phyloP scores from a whole-genome alignment of 2,797 vertebrate genomes.

The Macropodus opercularis region DNA sequence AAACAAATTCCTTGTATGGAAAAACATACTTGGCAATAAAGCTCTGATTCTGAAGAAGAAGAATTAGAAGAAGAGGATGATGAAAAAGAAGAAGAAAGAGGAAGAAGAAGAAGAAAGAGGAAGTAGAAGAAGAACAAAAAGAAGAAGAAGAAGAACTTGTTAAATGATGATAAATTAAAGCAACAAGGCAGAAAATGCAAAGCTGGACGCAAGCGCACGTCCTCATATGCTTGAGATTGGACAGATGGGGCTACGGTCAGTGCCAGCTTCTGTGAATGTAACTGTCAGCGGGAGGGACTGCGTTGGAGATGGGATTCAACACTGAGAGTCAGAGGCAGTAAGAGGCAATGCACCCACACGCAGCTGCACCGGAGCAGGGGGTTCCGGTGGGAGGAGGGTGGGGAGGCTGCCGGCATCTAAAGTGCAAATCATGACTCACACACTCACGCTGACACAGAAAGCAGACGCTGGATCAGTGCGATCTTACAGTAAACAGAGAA shows the following conservation, averaged over 20 bases:
- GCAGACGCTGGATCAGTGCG: conserved; percentile 40
- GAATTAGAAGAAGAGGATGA: too few relatives aligned
- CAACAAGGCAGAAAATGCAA: not conserved
- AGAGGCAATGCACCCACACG: conserved; percentile 23
- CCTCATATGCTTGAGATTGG: conserved; percentile 25
- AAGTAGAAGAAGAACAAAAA: not conserved
- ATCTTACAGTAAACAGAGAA: conserved; percentile 35
- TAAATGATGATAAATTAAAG: not conserved
- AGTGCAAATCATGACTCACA: conserved; percentile 15
- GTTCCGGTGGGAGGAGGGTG: not conserved
- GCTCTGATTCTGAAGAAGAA: too few relatives aligned
- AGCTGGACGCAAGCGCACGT: conserved; percentile 8
- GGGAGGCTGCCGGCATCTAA: conserved; percentile 12
- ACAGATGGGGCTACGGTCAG: conserved; percentile 39
- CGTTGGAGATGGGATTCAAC: conserved; percentile 18
- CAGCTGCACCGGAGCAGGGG: conserved; percentile 2
- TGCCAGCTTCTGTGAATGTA: conserved; percentile 31
- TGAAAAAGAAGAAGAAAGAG: too few relatives aligned
- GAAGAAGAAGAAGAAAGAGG: too few relatives aligned
- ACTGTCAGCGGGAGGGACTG: conserved; percentile 27
- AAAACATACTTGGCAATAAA: too few relatives aligned
- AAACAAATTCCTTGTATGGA: too few relatives aligned
- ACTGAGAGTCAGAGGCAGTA: conserved; percentile 18
- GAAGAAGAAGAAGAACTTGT: not conserved
- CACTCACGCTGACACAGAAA: conserved; percentile 14